phyloP scores from a whole-genome alignment of 2,888 invertebrate species.

The Andrena fulva region DNA sequence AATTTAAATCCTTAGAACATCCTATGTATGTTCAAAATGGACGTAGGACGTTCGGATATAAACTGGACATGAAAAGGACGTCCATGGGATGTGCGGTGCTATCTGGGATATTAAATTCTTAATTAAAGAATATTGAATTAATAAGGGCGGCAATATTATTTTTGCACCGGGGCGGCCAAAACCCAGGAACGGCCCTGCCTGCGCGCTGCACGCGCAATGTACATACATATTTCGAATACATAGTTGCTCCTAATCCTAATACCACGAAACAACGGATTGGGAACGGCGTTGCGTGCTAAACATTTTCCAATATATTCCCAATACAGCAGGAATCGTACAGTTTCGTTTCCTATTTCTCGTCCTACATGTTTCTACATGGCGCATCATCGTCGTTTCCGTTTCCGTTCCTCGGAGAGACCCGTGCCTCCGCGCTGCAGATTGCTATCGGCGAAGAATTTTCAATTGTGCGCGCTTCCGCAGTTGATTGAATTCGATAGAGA shows the following conservation, averaged over 20 bases:
- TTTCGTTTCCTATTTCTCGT: constrained; percentile 13
- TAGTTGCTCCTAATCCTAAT: constrained; percentile 61
- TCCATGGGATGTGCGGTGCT: too few relatives aligned
- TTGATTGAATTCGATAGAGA: neutral
- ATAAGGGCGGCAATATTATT: too few relatives aligned
- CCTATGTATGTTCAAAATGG: too few relatives aligned
- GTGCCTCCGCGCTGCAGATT: neutral
- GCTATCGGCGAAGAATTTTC: neutral
- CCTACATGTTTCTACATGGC: constrained; percentile 1
- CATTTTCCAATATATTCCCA: constrained; percentile 72
- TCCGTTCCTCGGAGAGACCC: neutral
- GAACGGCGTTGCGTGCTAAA: constrained; percentile 63
- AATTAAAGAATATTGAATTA: too few relatives aligned
- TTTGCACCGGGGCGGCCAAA: too few relatives aligned
- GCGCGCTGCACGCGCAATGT: constrained; percentile 44
- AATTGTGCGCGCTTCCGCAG: neutral
- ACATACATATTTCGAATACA: constrained; percentile 35
- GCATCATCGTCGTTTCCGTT: neutral
- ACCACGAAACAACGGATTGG: constrained; percentile 41
- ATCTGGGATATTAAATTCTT: too few relatives aligned
- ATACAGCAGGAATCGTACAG: constrained; percentile 21
- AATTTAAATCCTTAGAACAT: too few relatives aligned
- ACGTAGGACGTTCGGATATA: too few relatives aligned
- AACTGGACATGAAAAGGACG: too few relatives aligned
- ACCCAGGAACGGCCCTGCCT: too few relatives aligned